Conservation (phyloP, 1,140 invertebrate species). For the Neocloeon triangulifer region DNA sequence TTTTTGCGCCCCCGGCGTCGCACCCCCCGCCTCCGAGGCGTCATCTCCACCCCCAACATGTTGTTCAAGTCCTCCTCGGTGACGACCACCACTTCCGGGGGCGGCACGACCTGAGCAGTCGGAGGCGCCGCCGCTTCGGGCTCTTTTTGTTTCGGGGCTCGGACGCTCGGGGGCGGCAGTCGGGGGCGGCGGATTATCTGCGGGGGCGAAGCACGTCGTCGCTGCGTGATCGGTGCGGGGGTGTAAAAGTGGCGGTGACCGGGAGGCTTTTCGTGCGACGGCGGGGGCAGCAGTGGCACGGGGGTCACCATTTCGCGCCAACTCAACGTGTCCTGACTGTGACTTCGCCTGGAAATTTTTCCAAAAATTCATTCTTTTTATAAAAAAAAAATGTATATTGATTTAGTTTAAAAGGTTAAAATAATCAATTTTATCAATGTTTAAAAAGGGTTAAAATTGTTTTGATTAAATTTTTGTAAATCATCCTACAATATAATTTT, state of each 20-base stretch:
- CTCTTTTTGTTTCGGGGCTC: conserved; percentile 10
- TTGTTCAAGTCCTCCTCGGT: conserved; percentile 10
- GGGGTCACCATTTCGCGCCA: conserved; percentile 19
- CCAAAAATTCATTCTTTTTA: too few relatives aligned
- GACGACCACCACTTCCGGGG: background rate
- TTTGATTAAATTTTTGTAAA: too few relatives aligned
- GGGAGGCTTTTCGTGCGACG: conserved; percentile 11
- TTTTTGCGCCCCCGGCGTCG: conserved; percentile 17
- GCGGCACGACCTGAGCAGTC: background rate
- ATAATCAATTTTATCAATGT: too few relatives aligned
- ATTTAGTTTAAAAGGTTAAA: too few relatives aligned
- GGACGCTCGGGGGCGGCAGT: conserved; percentile 9
- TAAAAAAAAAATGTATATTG: too few relatives aligned
- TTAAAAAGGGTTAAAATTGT: too few relatives aligned
- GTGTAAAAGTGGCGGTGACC: conserved; percentile 8
- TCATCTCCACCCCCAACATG: conserved; percentile 12
- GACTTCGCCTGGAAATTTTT: conserved; percentile 12
- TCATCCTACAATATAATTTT: too few relatives aligned
- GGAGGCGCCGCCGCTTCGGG: conserved; percentile 2
- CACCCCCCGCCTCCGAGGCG: conserved; percentile 15
- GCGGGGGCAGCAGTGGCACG: conserved; percentile 15
- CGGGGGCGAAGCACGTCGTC: conserved; percentile 1
- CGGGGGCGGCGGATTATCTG: too few relatives aligned
- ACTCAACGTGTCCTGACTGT: conserved; percentile 14
- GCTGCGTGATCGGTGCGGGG: conserved; percentile 3